Conservation (phyloP, 1,140 invertebrate species). For the Dreissena polymorpha region DNA sequence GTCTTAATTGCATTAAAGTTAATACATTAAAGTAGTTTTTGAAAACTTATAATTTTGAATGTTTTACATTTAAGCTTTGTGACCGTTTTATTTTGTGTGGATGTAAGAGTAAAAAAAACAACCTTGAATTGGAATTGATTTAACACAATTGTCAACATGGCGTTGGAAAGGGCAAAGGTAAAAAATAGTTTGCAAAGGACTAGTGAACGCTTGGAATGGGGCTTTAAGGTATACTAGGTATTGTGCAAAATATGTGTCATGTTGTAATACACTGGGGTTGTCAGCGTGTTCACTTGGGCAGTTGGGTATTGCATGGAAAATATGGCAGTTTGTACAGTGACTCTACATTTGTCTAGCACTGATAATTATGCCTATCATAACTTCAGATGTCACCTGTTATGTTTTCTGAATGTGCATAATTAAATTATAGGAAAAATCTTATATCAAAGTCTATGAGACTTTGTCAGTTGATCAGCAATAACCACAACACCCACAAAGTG, state of each 20-base stretch:
- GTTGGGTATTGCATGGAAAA: not conserved
- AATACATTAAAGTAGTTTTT: not conserved
- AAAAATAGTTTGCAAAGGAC: conserved; percentile 29
- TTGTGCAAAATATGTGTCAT: too few relatives aligned
- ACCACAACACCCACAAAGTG: too few relatives aligned
- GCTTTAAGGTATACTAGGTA: not conserved
- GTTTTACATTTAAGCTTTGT: too few relatives aligned
- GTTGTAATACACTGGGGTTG: conserved; percentile 20
- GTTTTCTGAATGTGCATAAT: too few relatives aligned
- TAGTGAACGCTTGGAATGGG: conserved; percentile 23
- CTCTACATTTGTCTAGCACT: conserved; percentile 16
- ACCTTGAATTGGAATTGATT: too few relatives aligned
- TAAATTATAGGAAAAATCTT: too few relatives aligned
- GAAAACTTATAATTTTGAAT: not conserved
- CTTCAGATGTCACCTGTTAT: too few relatives aligned
- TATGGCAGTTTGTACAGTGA: not conserved
- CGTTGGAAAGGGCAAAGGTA: conserved; percentile 73
- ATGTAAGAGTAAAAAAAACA: conserved; percentile 41
- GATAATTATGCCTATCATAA: too few relatives aligned
- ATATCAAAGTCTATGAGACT: too few relatives aligned
- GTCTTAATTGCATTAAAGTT: not conserved
- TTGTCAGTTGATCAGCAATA: too few relatives aligned
- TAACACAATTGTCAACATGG: too few relatives aligned
- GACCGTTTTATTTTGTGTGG: not conserved
- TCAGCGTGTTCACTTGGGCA: not conserved